Evolutionary conservation across 2,113 vertebrate species (phyloP).

Genomic region (Hippocampus mohnikei): DNA sequence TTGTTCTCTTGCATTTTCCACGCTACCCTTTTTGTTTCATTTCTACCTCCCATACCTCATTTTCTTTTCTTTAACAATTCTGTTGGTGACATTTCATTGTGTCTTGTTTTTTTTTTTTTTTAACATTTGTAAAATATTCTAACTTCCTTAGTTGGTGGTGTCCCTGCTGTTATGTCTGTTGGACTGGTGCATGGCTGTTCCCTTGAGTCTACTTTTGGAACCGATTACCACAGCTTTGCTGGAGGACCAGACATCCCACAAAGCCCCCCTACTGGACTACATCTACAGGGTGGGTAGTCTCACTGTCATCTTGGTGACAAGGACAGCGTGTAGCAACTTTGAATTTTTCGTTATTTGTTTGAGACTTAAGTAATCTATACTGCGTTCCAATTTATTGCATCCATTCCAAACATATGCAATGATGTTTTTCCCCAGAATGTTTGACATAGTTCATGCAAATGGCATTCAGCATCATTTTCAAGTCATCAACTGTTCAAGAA

Average conservation of each 20-base stretch:
- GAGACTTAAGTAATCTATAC: neutral
- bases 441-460: no score
- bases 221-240: slow-evolving; percentile 77
- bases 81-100: neutral
- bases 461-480: no score
- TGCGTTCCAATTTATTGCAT: no score
- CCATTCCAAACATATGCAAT: no score
- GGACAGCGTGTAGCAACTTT: neutral
- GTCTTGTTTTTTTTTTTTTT: neutral
- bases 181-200: slow-evolving; percentile 97
- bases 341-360: neutral
- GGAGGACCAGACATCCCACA: slow-evolving; percentile 78
- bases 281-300: slow-evolving; percentile 88
- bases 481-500: no score
- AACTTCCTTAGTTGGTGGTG: slow-evolving; percentile 84
- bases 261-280: slow-evolving; percentile 88
- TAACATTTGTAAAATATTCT: neutral
- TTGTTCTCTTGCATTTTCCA: slow-evolving; percentile 8
- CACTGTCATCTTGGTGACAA: neutral
- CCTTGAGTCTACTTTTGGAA: slow-evolving; percentile 84
- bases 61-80: slow-evolving; percentile 2
- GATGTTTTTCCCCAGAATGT: no score
- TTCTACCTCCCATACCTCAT: slow-evolving; percentile 1
- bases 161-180: slow-evolving; percentile 91
- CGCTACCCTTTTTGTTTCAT: neutral